Evolutionary conservation across 2,888 invertebrate genomes (phyloP), one percentile per base, ranked within the genome.

Genomic region (Tenthredo mesomela): DNA sequence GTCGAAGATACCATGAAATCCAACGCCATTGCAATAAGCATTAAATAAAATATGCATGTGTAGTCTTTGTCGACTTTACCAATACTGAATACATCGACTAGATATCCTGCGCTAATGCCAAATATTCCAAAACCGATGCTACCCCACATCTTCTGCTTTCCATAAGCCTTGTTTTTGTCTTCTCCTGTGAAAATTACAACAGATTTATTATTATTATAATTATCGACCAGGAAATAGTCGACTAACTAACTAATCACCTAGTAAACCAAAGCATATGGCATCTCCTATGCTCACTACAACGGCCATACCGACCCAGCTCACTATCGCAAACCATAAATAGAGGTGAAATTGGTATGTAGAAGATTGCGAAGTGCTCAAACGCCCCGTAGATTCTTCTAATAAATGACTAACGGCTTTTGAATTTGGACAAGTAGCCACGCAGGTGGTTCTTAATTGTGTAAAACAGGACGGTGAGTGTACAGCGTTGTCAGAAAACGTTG

Each of bases 201-300:
- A 87, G 71, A 47, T 40, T 40, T 33, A 12, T 18, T 21, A 12
- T 18, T 21, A 61, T 37, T 5, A 47, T 15, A 12, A 2, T 3
- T 25, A 0, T 61, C 10, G 25, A n/a, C 61, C 70, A 58, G 18
- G 18, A 70, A 70, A 40, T 65, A n/a, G 50, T 70, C 67, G n/a
- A 18, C 10, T 65, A 37, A 18, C 10, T 65, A 50, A 37, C 29
- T 80, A 91, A 93, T 92, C 93, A 95, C 97, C 98, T 37, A 98
- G 94, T 82, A 97, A 94, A 90, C 97, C 96, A 92, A 98, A 98
- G 91, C 98, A 98, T 86, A 98, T 97, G 0, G 98, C 97, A 94
- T 99, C 98, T 1, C 97, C 97, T 84, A 98, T 95, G 87, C 97
- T 97, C 25, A 98, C 97, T 2, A 97, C 96, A 0, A 98, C 96